Base-by-base conservation (phyloP, 2,113 vertebrate species). In the Macrotus californicus region DNA sequence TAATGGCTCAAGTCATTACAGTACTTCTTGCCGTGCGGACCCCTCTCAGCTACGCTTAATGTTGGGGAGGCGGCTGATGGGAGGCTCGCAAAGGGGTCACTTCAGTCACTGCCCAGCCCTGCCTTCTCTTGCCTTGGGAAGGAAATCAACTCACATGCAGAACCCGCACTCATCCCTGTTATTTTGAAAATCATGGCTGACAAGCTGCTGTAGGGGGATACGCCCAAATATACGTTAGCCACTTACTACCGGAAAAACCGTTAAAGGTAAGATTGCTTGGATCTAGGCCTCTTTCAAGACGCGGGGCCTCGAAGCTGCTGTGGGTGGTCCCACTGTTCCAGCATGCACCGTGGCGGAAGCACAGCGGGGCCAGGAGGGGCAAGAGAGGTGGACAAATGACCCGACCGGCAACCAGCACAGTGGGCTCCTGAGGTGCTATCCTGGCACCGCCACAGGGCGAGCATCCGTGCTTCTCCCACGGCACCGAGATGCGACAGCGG, bases 271-370 rank as follows among this genome's bases (percentile, higher is more conserved):
- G 2, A 94, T 2, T 5, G 86, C 92, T 84, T 67, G 97, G 46
- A 70, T 48, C 50, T 31, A 95, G 90, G 97, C 89, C 89, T 95
- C 90, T 76, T 94, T 0, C 0, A 67, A 72, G 96, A 61, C 24
- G 56, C 50, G 69, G 93, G 93, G 95, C 87, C 97, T 56, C n/a
- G 61, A 75, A 92, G 93, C 85, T 81, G 93, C 93, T 31, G 95
- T 73, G 92, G 94, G 91, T 50, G 80, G 81, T 95, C 43, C 93
- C 91, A 34, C 67, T 8, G 94, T 88, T n/a, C 95, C 66, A 91
- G 96, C 97, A 97, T 96, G 98, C 92, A 69, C 96, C 80, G 13
- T 6, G 92, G 97, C 91, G 59, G 94, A 83, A 97, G 98, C 97
- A 66, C 0, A 1, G 88, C 83, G 41, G 92, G 83, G 85, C 13